Conservation (phyloP, 2,797 vertebrate species). For the Synaphobranchus kaupii region DNA sequence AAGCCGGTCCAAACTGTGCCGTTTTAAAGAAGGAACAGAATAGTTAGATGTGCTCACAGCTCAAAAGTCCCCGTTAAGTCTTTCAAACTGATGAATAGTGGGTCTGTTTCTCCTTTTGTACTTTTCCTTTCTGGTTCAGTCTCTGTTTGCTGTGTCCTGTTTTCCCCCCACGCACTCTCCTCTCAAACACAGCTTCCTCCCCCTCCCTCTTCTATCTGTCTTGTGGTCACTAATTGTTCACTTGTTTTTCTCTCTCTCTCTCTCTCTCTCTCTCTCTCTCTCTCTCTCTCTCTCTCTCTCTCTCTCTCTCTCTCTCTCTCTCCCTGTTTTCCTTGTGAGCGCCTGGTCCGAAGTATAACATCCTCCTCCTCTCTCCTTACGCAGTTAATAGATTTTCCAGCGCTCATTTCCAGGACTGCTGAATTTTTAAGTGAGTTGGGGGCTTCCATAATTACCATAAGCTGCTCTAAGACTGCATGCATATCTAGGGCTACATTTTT, state of each 20-base stretch:
- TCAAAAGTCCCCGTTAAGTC: background rate
- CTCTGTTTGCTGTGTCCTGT: background rate
- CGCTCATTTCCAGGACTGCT: background rate
- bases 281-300: background rate
- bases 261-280: background rate
- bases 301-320: background rate
- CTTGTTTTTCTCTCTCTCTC: constrained; percentile 11
- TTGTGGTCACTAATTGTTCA: constrained; percentile 45
- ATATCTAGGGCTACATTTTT: background rate
- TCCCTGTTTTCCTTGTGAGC: background rate
- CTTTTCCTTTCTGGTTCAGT: background rate
- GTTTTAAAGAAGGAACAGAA: background rate
- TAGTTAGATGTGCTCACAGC: background rate
- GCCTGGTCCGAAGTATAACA: background rate
- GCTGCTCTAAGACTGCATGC: background rate
- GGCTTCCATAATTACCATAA: background rate
- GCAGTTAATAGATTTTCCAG: constrained; percentile 17
- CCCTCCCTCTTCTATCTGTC: constrained; percentile 38
- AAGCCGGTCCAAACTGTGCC: background rate
- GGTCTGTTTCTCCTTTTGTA: background rate
- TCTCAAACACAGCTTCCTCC: constrained; percentile 34
- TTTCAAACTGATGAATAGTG: background rate
- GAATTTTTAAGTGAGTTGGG: background rate
- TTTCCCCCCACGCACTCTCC: background rate
- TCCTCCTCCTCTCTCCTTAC: background rate